Conservation (phyloP, 2,797 vertebrate genomes). For the Geotrypetes seraphini region DNA sequence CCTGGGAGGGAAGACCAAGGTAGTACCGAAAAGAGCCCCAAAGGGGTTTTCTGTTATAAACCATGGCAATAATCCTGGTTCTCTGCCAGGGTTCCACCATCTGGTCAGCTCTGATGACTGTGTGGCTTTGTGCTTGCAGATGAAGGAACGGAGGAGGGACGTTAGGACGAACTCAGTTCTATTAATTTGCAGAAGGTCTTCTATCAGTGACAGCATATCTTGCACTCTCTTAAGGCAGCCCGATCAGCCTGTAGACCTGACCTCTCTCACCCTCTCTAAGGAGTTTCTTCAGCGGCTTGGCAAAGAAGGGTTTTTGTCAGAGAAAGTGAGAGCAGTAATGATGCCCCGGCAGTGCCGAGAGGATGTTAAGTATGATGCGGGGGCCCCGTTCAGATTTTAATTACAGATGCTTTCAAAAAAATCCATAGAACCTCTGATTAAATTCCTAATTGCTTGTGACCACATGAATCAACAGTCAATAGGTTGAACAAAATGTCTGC, state of each 20-base stretch:
- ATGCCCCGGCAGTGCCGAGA: slow-evolving; percentile 18
- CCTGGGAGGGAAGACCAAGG: too few relatives aligned
- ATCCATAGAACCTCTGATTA: slow-evolving; percentile 49
- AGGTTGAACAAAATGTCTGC: slow-evolving; percentile 30
- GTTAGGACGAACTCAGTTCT: too few relatives aligned
- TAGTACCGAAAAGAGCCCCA: too few relatives aligned
- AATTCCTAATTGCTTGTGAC: slow-evolving; percentile 47
- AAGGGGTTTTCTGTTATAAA: too few relatives aligned
- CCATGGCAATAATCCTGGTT: too few relatives aligned
- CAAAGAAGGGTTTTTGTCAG: slow-evolving; percentile 21
- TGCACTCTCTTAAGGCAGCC: slow-evolving; percentile 11
- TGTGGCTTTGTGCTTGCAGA: too few relatives aligned
- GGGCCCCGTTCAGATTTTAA: slow-evolving; percentile 44
- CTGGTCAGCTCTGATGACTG: too few relatives aligned
- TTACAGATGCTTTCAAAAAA: slow-evolving; percentile 45
- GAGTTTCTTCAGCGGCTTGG: not conserved
- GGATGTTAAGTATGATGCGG: slow-evolving; percentile 31
- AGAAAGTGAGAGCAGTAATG: slow-evolving; percentile 26
- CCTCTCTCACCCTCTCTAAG: not conserved
- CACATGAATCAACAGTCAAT: slow-evolving; percentile 40
- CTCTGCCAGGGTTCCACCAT: too few relatives aligned
- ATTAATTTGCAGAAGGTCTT: too few relatives aligned
- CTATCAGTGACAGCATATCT: slow-evolving; percentile 12
- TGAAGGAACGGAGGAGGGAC: too few relatives aligned
- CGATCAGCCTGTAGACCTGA: slow-evolving; percentile 5